A percentile compares a stretch with the other conserved stretches of the same genome.
phyloP scores from a whole-genome alignment of 2,888 invertebrate genomes.

The Parascotia fuliginaria region DNA sequence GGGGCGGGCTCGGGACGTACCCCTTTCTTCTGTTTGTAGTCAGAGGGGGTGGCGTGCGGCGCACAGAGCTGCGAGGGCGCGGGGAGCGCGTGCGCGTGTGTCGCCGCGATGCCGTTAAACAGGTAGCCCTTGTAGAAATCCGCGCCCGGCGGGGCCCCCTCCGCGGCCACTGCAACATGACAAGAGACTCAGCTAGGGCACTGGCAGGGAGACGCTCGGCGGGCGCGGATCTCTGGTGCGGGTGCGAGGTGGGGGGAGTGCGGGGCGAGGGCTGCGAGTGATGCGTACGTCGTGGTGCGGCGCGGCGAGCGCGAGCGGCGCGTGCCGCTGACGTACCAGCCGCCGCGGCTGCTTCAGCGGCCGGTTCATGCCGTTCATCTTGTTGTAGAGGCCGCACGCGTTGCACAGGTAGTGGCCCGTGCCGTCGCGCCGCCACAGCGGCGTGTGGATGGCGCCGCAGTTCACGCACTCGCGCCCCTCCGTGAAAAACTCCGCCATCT shows the following conservation, averaged over 20 bases:
- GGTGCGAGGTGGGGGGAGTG: conserved; percentile 32
- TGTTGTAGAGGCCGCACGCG: conserved; percentile 99
- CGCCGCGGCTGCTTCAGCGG: conserved; percentile 99
- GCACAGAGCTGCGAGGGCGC: conserved; percentile 59
- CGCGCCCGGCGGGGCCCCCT: conserved; percentile 92
- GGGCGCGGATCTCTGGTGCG: conserved; percentile 71
- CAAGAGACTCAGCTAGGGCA: conserved; percentile 53
- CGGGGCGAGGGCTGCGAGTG: conserved; percentile 47
- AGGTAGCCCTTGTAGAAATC: conserved; percentile 95
- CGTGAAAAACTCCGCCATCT: conserved; percentile 92
- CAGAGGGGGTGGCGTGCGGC: conserved; percentile 68
- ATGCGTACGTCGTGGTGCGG: conserved; percentile 72
- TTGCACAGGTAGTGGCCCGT: conserved; percentile 99
- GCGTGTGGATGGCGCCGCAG: conserved; percentile 98
- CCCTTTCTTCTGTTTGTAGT: conserved; percentile 85
- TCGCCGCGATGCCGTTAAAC: conserved; percentile 88
- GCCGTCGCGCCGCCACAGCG: conserved; percentile 99
- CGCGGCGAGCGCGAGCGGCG: conserved; percentile 71
- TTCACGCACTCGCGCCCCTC: conserved; percentile 99
- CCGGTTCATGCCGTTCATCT: conserved; percentile 99
- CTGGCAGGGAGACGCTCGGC: conserved; percentile 59
- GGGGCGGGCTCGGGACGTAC: conserved; percentile 61
- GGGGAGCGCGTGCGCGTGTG: conserved; percentile 59
- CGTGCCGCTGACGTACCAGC: conserved; percentile 92
- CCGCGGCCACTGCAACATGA: conserved; percentile 92